Evolutionary conservation across 2,113 vertebrate species (phyloP), one percentile per base, ranked within the genome.

Genomic region (Galbula dea): DNA sequence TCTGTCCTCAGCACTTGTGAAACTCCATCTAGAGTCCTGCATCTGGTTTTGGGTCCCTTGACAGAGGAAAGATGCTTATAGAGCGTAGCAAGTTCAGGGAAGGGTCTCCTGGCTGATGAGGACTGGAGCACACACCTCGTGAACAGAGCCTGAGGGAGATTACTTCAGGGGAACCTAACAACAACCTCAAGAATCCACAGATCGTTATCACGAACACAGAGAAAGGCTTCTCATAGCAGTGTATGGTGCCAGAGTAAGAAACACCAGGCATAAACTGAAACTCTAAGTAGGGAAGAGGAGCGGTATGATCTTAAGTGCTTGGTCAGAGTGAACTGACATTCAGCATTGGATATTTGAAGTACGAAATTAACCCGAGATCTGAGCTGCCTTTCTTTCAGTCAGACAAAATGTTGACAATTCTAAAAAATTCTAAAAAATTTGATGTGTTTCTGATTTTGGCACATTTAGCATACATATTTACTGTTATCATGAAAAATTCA

Each of bases 401-500:
- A 76, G 74, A 67, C 27, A 68, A 90, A 81, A 77, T 8, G 55
- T n/a, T 72, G n/a, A 24, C 41, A 78, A 24, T 66, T 15, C 12
- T 23, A 34, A 24, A 85, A 67, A n/a, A 22, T 81, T 75, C 21
- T 51, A 16, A 78, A 89, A 90, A 91, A 32, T 18, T 10, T 32
- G 7, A 2, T 58, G 3, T 41, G 19, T 65, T 85, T 91, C 58
- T 85, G 58, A 79, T 86, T 88, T 83, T 80, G 48, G 6, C 17
- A 79, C 29, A 82, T 94, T 59, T 73, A 41, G 75, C 3, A 9
- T 86, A 61, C n/a, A n/a, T n/a, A n/a, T 18, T 19, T 75, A 18
- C 90, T 82, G 29, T 68, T 90, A 62, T 22, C 14, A 84, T 61
- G 45, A 93, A 69, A 81, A 92, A 78, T 46, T 90, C 75, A 55